These are phyloP conservation scores for Phaenicophaeus curvirostris DNA, from an alignment of 2,797 vertebrate genomes.

Conservation along the genomic window DNA sequence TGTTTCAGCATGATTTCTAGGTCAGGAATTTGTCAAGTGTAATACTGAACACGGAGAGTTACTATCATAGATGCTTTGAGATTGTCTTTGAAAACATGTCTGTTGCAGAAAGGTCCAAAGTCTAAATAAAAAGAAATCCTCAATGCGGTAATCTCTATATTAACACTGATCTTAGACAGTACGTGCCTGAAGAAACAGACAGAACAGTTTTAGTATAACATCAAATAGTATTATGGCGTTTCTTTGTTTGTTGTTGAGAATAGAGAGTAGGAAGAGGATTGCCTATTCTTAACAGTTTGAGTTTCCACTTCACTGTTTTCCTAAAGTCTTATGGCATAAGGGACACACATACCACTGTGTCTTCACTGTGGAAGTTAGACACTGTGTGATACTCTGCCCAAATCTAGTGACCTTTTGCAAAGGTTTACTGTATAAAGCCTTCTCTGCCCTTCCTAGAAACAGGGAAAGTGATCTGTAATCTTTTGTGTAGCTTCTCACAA, in stretches of 20 bases:
- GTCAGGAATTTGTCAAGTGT: background rate
- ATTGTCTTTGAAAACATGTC: accelerated
- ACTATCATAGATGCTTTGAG: background rate
- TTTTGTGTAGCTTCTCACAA: background rate
- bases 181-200: background rate
- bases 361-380: accelerated
- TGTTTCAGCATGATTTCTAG: background rate
- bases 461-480: background rate
- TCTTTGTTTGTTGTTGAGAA: background rate
- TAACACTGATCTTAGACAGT: background rate
- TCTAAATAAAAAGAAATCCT: background rate
- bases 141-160: background rate
- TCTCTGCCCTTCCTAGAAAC: background rate
- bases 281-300: background rate
- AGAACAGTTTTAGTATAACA: background rate
- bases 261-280: background rate
- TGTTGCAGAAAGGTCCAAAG: background rate
- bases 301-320: background rate
- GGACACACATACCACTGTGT: accelerated
- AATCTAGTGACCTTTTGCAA: background rate
- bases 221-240: background rate
- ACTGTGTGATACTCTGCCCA: too few species aligned
- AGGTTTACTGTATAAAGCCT: accelerated
- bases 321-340: background rate
- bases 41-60: background rate